Evolutionary conservation across 2,888 invertebrate species (phyloP), one percentile per base, ranked within the genome.

Genomic region (Nymphalis polychloros): DNA sequence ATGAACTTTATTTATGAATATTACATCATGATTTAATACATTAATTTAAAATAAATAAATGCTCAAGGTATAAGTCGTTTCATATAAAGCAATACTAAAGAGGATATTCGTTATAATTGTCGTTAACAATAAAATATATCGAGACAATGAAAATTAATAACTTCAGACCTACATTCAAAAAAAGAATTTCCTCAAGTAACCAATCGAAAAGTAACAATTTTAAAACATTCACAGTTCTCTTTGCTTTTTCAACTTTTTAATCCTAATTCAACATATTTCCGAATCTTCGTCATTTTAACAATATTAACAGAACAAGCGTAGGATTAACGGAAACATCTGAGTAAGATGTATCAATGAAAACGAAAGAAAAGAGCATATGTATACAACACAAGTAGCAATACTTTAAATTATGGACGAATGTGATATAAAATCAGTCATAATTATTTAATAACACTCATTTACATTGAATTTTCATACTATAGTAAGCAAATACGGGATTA

Each of bases 41-140:
- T 89, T 86, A 89, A 85, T 87, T 87, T 88, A 85, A 79, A 87
- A 89, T 88, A 91, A 91, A 90, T 90, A 92, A 92, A 91, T 92
- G 92, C 90, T 84, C 82, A 84, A 81, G 69, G 69, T 71, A 72
- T 64, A 71, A 76, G 86, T 89, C 85, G 81, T 81, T 80, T 77
- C 76, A 72, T 84, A 84, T 83, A 85, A 87, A 84, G 82, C 81
- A 72, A 59, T 77, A 80, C 78, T 81, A 81, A 75, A 80, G 75
- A 80, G 59, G 73, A 78, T 78, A 73, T 76, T 74, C 77, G 67
- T 73, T 78, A 76, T 64, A 78, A 80, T 61, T 55, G 53, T 78
- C 75, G 64, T 65, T 59, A 53, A 41, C 41, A 55, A 20, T n/a
- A 55, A 48, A 60, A 61, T 61, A 41, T 62, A 47, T 67, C 55